Percentiles rank a stretch among this genome's conserved stretches.
These are phyloP conservation scores for Galaxea fascicularis DNA, from an alignment of 92 coral and sea anemone species.

Conservation along the genomic window DNA sequence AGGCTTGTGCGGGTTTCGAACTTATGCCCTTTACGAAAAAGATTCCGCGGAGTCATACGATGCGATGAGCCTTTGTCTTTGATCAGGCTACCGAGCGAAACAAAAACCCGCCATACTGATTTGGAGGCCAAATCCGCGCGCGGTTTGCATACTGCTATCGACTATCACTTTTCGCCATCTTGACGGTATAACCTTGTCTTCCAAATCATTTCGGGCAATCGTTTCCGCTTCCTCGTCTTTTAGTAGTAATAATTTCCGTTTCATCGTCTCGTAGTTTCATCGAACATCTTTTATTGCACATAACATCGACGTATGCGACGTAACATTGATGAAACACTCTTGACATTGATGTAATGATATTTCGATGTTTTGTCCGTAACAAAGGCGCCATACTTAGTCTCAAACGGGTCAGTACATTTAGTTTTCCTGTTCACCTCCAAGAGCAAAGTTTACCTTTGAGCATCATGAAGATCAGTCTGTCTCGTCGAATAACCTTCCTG, in stretches of 20 bases:
- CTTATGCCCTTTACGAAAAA: too few relatives aligned
- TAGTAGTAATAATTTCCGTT: background rate
- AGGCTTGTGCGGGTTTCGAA: too few relatives aligned
- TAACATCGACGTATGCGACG: background rate
- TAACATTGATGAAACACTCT: background rate
- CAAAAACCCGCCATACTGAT: background rate
- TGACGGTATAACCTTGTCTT: background rate
- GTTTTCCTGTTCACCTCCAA: too few relatives aligned
- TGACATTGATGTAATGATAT: slow-evolving; percentile 10
- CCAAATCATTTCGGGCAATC: too few relatives aligned
- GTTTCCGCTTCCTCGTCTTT: too few relatives aligned
- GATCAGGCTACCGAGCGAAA: background rate
- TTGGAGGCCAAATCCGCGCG: background rate
- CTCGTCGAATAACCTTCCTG: too few relatives aligned
- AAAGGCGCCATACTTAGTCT: background rate
- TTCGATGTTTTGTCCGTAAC: slow-evolving; percentile 12
- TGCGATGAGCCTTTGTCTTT: background rate
- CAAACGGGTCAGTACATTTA: too few relatives aligned
- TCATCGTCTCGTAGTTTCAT: background rate
- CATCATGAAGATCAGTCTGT: too few relatives aligned
- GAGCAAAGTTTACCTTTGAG: too few relatives aligned
- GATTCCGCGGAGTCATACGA: slow-evolving; percentile 17
- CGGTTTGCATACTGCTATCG: too few relatives aligned
- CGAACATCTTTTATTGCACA: slow-evolving; percentile 3
- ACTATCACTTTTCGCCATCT: background rate